Base-by-base conservation (phyloP, 2,888 invertebrate genomes). In the Philereme vetulata region DNA sequence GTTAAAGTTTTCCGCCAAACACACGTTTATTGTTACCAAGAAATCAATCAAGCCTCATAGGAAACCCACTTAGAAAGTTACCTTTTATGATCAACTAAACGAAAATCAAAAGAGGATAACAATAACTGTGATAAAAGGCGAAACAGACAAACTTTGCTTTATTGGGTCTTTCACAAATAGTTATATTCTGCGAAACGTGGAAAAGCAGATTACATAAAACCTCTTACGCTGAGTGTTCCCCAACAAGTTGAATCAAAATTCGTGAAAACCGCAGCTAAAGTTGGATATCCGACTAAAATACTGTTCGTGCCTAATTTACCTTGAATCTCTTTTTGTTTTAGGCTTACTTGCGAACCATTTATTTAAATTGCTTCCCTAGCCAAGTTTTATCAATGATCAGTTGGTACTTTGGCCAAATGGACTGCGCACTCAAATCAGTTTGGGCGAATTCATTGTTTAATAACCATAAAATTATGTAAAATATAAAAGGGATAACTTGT, bases 11-110 rank as follows among this genome's bases (percentile, higher is more conserved):
- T 6, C 7, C 1, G 21, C 21, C 21, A 21, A 21, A 21, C 21
- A 21, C 21, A 21, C 21, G 38, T 38, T 4, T 42, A 51, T n/a
- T 11, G 32, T 46, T 42, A 48, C 47, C 11, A 8, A 50, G 52
- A 48, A 64, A 66, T 60, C 61, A 62, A 57, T 66, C 55, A 56
- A 56, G 60, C 54, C 60, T 58, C 60, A 64, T 67, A 63, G 67
- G 62, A 69, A 62, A 61, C 55, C 59, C 36, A 62, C 65, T 65
- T 57, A 34, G 58, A 56, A 67, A 69, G 62, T 69, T 62, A 64
- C 64, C 66, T 65, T 67, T 66, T 67, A 67, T 66, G 66, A 66
- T 60, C 67, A 63, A 66, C 67, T 70, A 65, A 70, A 61, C 66
- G 64, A 65, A 55, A 64, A 70, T 65, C 69, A 66, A 66, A 63